These are phyloP conservation scores for Halichondria panicea DNA, from an alignment of 37 sponge, comb jelly and placozoan genomes.

Conservation along the genomic window DNA sequence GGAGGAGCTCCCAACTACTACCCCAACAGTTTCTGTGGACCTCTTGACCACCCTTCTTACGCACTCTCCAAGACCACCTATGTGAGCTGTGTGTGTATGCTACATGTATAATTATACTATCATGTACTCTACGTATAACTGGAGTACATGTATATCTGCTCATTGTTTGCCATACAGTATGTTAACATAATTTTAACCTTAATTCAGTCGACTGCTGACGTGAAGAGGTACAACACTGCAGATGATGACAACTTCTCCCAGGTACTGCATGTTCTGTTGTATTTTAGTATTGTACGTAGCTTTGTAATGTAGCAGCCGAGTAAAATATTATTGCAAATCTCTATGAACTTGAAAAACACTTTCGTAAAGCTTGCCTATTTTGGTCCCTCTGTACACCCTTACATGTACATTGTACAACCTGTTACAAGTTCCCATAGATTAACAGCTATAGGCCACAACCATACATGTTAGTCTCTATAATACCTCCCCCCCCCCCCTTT, in stretches of 20 bases:
- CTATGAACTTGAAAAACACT: no score
- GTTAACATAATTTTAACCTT: no score
- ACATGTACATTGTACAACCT: no score
- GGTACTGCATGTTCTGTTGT: conserved; percentile 5
- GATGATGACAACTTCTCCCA: conserved; percentile 89
- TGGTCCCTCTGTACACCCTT: no score
- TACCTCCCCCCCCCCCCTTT: no score
- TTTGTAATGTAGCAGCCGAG: background rate
- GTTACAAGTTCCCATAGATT: no score
- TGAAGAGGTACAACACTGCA: conserved; percentile 70
- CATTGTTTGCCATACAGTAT: background rate
- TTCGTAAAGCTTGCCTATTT: no score
- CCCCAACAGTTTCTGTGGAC: conserved; percentile 85
- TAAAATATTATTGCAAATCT: background rate
- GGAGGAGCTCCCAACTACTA: conserved; percentile 90
- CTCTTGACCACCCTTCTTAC: conserved; percentile 51
- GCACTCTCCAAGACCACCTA: conserved; percentile 42
- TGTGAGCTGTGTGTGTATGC: conserved; percentile 9
- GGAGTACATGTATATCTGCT: background rate
- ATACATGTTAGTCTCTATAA: no score
- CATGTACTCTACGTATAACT: background rate
- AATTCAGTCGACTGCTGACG: conserved; percentile 62
- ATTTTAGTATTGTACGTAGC: background rate
- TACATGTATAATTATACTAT: background rate
- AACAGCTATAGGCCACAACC: no score